Evolutionary conservation across 2,797 vertebrate genomes (phyloP), one percentile per base, ranked within the genome.

Genomic region (Myotis pilosus): DNA sequence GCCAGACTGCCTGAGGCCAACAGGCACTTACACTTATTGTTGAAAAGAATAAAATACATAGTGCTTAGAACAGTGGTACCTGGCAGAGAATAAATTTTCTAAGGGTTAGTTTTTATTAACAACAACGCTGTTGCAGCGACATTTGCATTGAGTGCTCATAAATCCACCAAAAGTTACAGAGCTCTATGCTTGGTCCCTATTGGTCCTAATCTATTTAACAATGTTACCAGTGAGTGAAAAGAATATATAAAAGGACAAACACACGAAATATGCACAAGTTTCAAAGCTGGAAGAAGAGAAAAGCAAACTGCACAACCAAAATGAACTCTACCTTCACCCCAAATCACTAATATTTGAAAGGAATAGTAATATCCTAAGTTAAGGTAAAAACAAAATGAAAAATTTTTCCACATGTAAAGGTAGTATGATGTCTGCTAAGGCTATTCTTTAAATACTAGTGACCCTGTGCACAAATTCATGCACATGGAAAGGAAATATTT

Each of bases 1-100:
- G 75, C 13, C 75, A 41, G 47, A 38, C 3, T 62, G 20, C n/a
- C 44, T 6, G 7, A 47, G 11, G 47, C 41, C 17, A 41, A 51
- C 9, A 80, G 85, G 23, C 22, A 80, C 13, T 23, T 71, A 38
- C 0, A 64, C 1, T 83, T 30, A 49, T 5, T 76, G 28, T 16
- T 19, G 7, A 80, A 74, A 92, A 71, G 22, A 66, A 20, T 38
- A 78, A 88, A 89, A 53, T 44, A 60, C 16, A 33, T 55, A 60
- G 36, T 64, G 22, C 30, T 82, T n/a, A 71, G 55, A 53, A 79
- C 0, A 60, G 75, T 5, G 38, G 17, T 69, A 12, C 9, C 33
- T 80, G 55, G 30, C n/a, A 92, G 8, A 86, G 41, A 84, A 60
- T 57, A 87, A n/a, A n/a, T 55, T 90, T 69, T 81, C 47, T 92